Evolutionary conservation across 2,113 vertebrate genomes (phyloP).

Genomic region (Bungarus multicinctus): DNA sequence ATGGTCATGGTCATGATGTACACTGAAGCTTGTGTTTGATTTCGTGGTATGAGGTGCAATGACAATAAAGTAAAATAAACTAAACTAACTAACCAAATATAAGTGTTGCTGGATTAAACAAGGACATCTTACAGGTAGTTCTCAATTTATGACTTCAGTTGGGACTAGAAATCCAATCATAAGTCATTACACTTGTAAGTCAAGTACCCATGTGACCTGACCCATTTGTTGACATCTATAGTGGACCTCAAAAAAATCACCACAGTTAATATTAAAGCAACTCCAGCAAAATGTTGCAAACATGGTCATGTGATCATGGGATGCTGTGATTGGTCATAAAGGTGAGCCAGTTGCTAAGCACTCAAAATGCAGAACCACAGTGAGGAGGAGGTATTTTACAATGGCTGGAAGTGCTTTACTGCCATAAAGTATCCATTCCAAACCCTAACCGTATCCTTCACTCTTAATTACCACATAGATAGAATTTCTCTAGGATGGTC

Average conservation of each 20-base stretch:
- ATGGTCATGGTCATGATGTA: no score
- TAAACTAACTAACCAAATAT: background rate
- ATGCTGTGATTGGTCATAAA: background rate
- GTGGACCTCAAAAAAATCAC: background rate
- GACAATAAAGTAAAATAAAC: no score
- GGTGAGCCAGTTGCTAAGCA: background rate
- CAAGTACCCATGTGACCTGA: background rate
- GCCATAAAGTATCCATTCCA: background rate
- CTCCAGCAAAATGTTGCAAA: background rate
- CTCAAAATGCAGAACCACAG: background rate
- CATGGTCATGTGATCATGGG: background rate
- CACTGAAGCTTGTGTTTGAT: no score
- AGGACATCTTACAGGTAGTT: background rate
- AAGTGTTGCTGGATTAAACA: background rate
- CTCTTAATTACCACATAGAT: background rate
- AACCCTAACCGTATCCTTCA: background rate
- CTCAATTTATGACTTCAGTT: no score
- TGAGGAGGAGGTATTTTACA: background rate
- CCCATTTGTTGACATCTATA: background rate
- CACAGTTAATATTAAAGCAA: background rate
- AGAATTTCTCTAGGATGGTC: background rate
- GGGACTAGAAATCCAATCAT: background rate
- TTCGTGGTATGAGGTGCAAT: no score
- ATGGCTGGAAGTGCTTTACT: background rate
- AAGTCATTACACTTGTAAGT: background rate